Conservation (phyloP, 2,888 invertebrate species). For the Autographa gamma region DNA sequence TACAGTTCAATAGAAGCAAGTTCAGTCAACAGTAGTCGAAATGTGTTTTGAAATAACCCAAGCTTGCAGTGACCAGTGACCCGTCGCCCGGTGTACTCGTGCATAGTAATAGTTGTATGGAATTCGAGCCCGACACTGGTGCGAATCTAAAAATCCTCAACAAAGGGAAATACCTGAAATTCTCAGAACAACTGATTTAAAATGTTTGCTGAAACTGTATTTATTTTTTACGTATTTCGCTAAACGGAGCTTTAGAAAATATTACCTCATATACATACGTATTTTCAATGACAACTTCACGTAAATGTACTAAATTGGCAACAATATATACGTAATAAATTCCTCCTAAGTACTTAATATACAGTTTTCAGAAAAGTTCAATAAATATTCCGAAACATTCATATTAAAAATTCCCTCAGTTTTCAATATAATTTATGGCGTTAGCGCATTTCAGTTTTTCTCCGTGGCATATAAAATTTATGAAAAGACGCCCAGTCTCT, state of each 20-base stretch:
- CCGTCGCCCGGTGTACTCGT: conserved; percentile 18
- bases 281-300: not conserved
- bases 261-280: not conserved
- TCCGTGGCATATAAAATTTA: conserved; percentile 50
- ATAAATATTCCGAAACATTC: conserved; percentile 29
- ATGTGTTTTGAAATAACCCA: conserved; percentile 45
- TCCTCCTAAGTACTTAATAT: not conserved
- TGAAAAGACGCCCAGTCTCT: conserved; percentile 48
- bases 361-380: conserved; percentile 12
- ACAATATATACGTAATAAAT: not conserved
- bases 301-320: not conserved
- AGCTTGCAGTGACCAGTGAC: conserved; percentile 34
- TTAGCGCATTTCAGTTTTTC: conserved; percentile 44
- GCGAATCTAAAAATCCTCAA: conserved; percentile 16
- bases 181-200: conserved; percentile 1
- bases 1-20: conserved; percentile 38
- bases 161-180: conserved; percentile 10
- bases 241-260: not conserved
- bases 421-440: conserved; percentile 48
- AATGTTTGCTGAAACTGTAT: not conserved
- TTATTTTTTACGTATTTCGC: not conserved
- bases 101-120: conserved; percentile 18
- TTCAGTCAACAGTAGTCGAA: conserved; percentile 34
- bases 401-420: conserved; percentile 26
- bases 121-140: conserved; percentile 11